phyloP scores from a whole-genome alignment of 2,113 vertebrate species.

The Gobius niger region DNA sequence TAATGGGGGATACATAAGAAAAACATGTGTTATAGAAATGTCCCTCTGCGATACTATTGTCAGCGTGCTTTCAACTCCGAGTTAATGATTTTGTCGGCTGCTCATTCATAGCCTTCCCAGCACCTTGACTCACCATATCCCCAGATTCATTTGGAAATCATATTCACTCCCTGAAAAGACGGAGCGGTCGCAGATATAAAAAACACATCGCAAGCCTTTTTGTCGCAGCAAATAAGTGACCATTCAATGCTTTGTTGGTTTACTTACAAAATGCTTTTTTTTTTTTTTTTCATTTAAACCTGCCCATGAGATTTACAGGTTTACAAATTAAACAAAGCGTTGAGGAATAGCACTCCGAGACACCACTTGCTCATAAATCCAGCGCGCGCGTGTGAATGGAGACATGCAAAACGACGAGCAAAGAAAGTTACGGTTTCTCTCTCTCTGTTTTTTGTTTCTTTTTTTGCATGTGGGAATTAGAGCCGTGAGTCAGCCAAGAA shows the following conservation, averaged over 20 bases:
- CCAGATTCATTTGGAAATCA: neutral
- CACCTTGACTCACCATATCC: constrained; percentile 3
- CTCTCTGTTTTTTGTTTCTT: too few species aligned
- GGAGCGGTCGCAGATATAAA: constrained; percentile 22
- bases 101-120: constrained; percentile 7
- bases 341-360: constrained; percentile 60
- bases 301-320: constrained; percentile 67
- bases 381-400: constrained; percentile 45
- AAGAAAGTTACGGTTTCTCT: constrained; percentile 43
- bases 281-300: constrained; percentile 49
- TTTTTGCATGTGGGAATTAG: constrained; percentile 16
- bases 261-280: constrained; percentile 47
- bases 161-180: constrained; percentile 19
- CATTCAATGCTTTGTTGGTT: constrained; percentile 42
- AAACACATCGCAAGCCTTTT: constrained; percentile 26
- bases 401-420: constrained; percentile 30
- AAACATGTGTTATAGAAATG: constrained; percentile 41
- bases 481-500: constrained; percentile 57
- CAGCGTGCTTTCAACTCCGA: constrained; percentile 29
- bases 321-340: constrained; percentile 64
- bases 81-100: constrained; percentile 39
- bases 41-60: constrained; percentile 49
- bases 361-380: constrained; percentile 64
- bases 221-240: constrained; percentile 42
- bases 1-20: constrained; percentile 43